Evolutionary conservation across 1,140 invertebrate genomes (phyloP).

Genomic region (Trachelipus rathkii): DNA sequence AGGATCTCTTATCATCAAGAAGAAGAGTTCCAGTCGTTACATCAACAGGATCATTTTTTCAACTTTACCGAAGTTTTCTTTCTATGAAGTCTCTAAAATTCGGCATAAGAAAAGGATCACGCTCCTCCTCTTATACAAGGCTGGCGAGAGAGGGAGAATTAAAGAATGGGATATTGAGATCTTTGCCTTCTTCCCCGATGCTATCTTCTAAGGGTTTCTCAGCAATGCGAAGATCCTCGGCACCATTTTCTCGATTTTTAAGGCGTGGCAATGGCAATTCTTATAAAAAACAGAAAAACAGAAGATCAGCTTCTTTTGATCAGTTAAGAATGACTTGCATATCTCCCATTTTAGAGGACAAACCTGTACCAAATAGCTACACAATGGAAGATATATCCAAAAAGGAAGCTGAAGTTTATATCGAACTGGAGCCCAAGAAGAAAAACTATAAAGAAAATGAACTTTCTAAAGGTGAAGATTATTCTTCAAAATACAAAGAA

Average conservation of each 20-base stretch:
- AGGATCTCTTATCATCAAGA: background rate
- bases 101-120: background rate
- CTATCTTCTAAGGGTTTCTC: background rate
- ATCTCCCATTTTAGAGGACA: constrained; percentile 32
- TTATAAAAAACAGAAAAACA: constrained; percentile 22
- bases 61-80: constrained; percentile 9
- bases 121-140: background rate
- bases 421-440: background rate
- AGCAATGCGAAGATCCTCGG: constrained; percentile 26
- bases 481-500: constrained; percentile 29
- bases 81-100: constrained; percentile 23
- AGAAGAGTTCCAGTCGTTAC: background rate
- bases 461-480: constrained; percentile 17
- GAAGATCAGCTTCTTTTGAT: constrained; percentile 33
- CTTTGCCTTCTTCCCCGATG: background rate
- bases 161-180: background rate
- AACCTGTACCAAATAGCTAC: constrained; percentile 14
- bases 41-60: background rate
- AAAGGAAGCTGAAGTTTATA: constrained; percentile 25
- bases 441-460: background rate
- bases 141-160: background rate
- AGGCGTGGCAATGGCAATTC: constrained; percentile 24
- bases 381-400: background rate
- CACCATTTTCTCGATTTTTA: constrained; percentile 26
- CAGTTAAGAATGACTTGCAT: constrained; percentile 32